Evolutionary conservation across 2,113 vertebrate species (phyloP).

Genomic region (Gymnarchus niloticus): DNA sequence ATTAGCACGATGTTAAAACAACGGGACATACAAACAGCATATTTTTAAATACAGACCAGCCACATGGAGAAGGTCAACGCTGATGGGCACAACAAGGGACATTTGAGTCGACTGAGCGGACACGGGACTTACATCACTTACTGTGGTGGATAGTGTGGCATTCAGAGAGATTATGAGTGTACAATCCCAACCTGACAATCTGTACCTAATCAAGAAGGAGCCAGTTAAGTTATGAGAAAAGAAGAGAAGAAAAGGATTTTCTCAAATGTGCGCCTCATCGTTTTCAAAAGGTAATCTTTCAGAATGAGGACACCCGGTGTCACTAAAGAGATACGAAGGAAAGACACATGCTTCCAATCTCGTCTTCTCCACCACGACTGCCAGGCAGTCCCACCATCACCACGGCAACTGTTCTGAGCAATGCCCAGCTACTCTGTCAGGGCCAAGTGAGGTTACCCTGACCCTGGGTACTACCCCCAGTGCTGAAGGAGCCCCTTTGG

Average conservation of each 20-base stretch:
- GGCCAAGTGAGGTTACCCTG: slow-evolving; percentile 44
- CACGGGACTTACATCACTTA: slow-evolving; percentile 25
- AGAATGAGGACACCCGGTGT: background rate
- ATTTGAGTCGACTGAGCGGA: slow-evolving; percentile 29
- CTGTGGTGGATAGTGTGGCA: slow-evolving; percentile 4
- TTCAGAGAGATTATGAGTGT: background rate
- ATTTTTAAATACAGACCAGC: slow-evolving; percentile 3
- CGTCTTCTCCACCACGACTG: background rate
- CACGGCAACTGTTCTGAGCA: slow-evolving; percentile 34
- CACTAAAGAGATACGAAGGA: background rate
- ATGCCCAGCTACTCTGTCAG: slow-evolving; percentile 39
- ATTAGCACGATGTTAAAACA: background rate
- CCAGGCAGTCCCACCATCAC: slow-evolving; percentile 12
- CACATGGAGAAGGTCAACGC: background rate
- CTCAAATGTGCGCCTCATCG: background rate
- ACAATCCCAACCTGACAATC: background rate
- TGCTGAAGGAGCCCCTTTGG: slow-evolving; percentile 47
- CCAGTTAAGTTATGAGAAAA: background rate
- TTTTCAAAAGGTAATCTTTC: background rate
- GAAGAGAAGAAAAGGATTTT: background rate
- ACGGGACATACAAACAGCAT: background rate
- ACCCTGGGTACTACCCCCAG: slow-evolving; percentile 44
- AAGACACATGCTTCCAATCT: background rate
- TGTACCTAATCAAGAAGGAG: background rate
- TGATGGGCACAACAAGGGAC: background rate